Conservation (phyloP, 2,888 invertebrate genomes). For the Chorisops tibialis region DNA sequence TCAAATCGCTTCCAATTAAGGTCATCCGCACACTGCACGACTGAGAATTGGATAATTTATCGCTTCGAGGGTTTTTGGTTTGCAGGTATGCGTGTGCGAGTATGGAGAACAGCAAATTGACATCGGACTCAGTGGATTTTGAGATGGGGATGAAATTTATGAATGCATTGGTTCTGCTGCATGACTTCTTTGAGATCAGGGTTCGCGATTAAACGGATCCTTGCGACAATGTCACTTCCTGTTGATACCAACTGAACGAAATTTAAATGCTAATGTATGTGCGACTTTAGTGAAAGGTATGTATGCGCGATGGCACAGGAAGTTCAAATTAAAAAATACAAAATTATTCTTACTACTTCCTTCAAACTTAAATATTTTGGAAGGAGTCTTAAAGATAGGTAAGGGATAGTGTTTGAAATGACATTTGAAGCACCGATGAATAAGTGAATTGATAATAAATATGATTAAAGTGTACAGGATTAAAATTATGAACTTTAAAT, state of each 20-base stretch:
- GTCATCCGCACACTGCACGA: slow-evolving; percentile 3
- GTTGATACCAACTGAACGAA: not conserved
- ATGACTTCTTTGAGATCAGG: slow-evolving; percentile 8
- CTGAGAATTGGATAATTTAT: slow-evolving; percentile 25
- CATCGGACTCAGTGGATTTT: not conserved
- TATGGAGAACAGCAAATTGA: slow-evolving; percentile 12
- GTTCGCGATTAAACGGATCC: slow-evolving; percentile 13
- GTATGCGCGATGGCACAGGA: no score
- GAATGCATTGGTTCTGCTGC: not conserved
- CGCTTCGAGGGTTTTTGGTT: slow-evolving; percentile 4
- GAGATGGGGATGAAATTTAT: not conserved
- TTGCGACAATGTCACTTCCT: slow-evolving; percentile 15
- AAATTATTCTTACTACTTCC: no score
- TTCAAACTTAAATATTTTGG: no score
- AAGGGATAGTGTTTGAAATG: no score
- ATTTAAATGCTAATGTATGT: slow-evolving; percentile 19
- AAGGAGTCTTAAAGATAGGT: no score
- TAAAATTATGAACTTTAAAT: no score
- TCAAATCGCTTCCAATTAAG: slow-evolving; percentile 24
- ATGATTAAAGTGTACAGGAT: no score
- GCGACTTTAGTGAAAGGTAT: slow-evolving; percentile 8
- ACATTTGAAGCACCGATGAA: no score
- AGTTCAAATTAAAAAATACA: no score
- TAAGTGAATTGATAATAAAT: no score
- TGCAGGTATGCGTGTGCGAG: not conserved